These are phyloP conservation scores for Cydia fagiglandana DNA, from an alignment of 1,140 invertebrate species.

Conservation along the genomic window DNA sequence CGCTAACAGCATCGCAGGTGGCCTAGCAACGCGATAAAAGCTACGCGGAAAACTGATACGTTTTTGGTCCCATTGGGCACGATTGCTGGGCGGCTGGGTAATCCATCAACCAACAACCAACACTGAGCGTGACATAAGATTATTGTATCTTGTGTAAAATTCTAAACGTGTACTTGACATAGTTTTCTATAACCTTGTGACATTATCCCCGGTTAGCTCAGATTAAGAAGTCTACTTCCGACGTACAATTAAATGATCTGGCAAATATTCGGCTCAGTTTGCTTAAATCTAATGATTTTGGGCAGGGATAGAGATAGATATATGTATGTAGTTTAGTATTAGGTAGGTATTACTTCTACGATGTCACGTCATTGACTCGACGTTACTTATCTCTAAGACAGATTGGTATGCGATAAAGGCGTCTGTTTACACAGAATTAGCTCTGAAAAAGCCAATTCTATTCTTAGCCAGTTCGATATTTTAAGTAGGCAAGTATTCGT, in stretches of 20 bases:
- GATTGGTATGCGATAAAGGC: background rate
- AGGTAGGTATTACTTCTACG: background rate
- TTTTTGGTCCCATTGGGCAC: conserved; percentile 3
- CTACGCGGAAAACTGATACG: conserved; percentile 8
- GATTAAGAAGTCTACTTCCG: conserved; percentile 43
- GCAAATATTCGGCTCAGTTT: background rate
- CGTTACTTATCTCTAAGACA: background rate
- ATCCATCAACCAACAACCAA: conserved; percentile 30
- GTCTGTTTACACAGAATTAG: background rate
- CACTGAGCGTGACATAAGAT: conserved; percentile 27
- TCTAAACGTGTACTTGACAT: conserved; percentile 53
- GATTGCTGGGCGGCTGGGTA: background rate
- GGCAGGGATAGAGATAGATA: background rate
- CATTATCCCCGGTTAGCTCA: conserved; percentile 44
- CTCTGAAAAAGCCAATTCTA: background rate
- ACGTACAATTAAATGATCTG: conserved; percentile 35
- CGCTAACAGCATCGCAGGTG: conserved; percentile 11
- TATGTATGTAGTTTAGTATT: too few relatives aligned
- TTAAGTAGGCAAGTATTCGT: background rate
- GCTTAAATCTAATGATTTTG: background rate
- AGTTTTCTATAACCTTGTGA: conserved; percentile 51
- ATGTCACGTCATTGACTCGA: background rate
- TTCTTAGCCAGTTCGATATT: background rate
- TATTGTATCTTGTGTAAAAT: conserved; percentile 38
- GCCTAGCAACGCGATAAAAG: conserved; percentile 27